Evolutionary conservation across 1,140 invertebrate species (phyloP), one percentile per base, ranked within the genome.

Genomic region (Leptonema lineaticorne): DNA sequence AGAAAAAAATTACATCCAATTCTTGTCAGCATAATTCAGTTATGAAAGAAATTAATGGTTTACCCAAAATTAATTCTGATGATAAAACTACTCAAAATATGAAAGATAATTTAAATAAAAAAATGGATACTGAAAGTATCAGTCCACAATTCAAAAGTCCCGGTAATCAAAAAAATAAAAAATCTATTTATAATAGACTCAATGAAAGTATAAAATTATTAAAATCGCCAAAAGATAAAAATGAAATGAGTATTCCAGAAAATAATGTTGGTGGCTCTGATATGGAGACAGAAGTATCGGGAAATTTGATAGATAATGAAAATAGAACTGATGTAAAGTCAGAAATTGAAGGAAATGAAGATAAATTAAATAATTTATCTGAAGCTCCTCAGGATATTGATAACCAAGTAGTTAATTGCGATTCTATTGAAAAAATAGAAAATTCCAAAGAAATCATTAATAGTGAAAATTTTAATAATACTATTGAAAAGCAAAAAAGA

Each of bases 31-130:
- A n/a, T n/a, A n/a, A n/a, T n/a, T n/a, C n/a, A n/a, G n/a, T n/a
- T n/a, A n/a, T n/a, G n/a, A n/a, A 41, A 41, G 37, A 41, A 41
- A 41, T 41, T 20, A n/a, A 26, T 4, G 11, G 9, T 41, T 41
- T 41, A 9, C 16, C 73, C 41, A 69, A 71, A 46, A 73, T 57
- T 70, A 45, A 62, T 16, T 8, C 24, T 20, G 18, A 48, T 56
- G 62, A 63, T 11, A 77, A 75, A 75, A 69, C 27, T 63, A 41
- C 11, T 11, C 2, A 41, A 41, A 69, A 66, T 33, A 6, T 53
- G 22, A 26, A 37, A 37, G 48, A 16, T 11, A 53, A 53, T 16
- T 53, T 20, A 26, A 26, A 53, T 53, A 60, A 16, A 78, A 59
- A 26, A 0, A 16, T 20, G 20, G 48, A 53, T 18, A 18, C 26